phyloP scores from a whole-genome alignment of 2,888 invertebrate species.

The Teinopalpus imperialis region DNA sequence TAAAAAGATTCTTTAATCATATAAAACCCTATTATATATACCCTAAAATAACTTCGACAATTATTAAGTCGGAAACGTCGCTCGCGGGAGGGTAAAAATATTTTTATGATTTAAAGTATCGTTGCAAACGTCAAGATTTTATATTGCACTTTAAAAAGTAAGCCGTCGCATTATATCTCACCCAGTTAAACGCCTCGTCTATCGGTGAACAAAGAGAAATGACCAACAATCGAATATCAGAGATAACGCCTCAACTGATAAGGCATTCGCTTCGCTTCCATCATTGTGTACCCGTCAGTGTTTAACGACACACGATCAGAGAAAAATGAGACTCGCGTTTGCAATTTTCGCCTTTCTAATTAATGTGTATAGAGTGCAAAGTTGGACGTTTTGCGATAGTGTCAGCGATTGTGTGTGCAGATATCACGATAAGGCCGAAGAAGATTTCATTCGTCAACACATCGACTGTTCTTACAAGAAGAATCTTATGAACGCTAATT shows the following conservation, averaged over 20 bases:
- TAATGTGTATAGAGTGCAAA: constrained; percentile 35
- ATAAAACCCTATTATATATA: too few species aligned
- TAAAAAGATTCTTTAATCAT: too few species aligned
- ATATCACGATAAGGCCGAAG: constrained; percentile 37
- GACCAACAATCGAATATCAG: constrained; percentile 55
- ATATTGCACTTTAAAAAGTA: neutral
- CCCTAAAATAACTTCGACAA: too few species aligned
- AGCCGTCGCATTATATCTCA: constrained; percentile 6
- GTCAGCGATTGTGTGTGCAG: constrained; percentile 47
- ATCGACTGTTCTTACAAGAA: constrained; percentile 57
- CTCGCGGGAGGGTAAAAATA: too few species aligned
- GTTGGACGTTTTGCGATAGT: constrained; percentile 52
- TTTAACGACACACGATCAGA: constrained; percentile 31
- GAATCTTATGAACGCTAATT: constrained; percentile 33
- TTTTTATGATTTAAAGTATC: too few species aligned
- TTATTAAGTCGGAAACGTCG: too few species aligned
- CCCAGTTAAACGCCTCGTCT: constrained; percentile 22
- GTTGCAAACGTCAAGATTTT: too few species aligned
- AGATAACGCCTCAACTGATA: constrained; percentile 53
- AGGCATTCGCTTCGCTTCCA: constrained; percentile 33
- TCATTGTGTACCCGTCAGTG: constrained; percentile 29
- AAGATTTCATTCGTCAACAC: constrained; percentile 45
- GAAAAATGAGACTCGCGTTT: constrained; percentile 40
- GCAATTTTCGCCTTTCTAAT: constrained; percentile 36
- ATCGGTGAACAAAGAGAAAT: constrained; percentile 50